These are phyloP conservation scores for Leptonema lineaticorne DNA, from an alignment of 1,140 invertebrate species.

Conservation along the genomic window DNA sequence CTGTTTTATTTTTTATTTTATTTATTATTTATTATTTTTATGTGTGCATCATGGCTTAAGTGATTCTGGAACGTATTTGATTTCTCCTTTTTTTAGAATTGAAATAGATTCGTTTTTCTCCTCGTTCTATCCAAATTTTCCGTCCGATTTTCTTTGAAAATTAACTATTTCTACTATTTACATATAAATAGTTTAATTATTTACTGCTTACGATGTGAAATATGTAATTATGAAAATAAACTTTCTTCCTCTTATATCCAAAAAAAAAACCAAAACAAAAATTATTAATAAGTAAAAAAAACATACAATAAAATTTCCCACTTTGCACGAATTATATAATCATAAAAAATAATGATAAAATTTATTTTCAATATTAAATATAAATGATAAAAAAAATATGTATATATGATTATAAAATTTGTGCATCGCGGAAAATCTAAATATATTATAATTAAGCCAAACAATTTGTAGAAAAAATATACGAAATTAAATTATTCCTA, in stretches of 20 bases:
- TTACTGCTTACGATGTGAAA: constrained; percentile 38
- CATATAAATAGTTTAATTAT: constrained; percentile 18
- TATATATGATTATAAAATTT: not conserved
- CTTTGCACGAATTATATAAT: not conserved
- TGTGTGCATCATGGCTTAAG: constrained; percentile 42
- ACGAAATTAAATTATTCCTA: not conserved
- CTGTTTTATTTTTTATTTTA: too few species aligned
- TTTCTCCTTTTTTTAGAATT: constrained; percentile 31
- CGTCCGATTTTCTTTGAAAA: constrained; percentile 9
- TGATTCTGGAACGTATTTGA: constrained; percentile 39
- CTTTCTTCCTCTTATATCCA: constrained; percentile 35
- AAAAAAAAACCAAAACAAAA: too few species aligned
- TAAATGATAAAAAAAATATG: too few species aligned
- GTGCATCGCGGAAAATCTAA: not conserved
- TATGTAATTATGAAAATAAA: constrained; percentile 31
- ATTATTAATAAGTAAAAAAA: constrained; percentile 8
- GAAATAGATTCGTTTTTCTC: constrained; percentile 34
- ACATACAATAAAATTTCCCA: not conserved
- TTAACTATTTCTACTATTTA: constrained; percentile 20
- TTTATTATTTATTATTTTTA: too few species aligned
- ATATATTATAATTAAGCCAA: constrained; percentile 6
- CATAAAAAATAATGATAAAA: too few species aligned
- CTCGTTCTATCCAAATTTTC: constrained; percentile 31
- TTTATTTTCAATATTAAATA: not conserved
- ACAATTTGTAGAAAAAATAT: constrained; percentile 14